A percentile compares a stretch with the other conserved stretches of the same genome.
phyloP scores from a whole-genome alignment of 2,797 vertebrate species.

The Ceryle rudis region DNA sequence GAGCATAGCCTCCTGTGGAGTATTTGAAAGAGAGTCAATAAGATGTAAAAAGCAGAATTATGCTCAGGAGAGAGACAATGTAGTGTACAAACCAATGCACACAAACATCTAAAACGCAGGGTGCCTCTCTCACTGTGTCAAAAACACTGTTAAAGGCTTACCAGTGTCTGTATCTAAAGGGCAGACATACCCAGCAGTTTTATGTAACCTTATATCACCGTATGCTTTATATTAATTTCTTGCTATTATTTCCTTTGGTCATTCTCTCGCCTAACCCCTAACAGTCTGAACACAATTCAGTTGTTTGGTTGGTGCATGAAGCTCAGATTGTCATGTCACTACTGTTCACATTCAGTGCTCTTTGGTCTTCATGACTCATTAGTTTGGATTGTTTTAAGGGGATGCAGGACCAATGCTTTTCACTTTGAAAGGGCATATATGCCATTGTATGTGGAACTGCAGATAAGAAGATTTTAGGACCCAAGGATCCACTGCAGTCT shows the following conservation, averaged over 20 bases:
- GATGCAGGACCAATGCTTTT: neutral
- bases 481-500: neutral
- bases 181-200: neutral
- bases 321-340: neutral
- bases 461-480: neutral
- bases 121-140: neutral
- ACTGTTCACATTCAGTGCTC: neutral
- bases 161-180: neutral
- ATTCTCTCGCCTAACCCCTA: neutral
- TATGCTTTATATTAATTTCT: neutral
- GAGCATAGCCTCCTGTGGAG: neutral
- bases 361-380: neutral
- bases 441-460: neutral
- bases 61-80: neutral
- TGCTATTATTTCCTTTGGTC: neutral
- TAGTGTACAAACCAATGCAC: neutral
- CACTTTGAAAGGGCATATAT: rapidly evolving
- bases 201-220: neutral
- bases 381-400: neutral
- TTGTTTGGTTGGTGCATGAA: rapidly evolving
- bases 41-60: neutral
- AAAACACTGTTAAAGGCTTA: neutral
- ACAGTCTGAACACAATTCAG: neutral
- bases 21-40: neutral
- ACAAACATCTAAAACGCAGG: neutral